Evolutionary conservation across 2,797 vertebrate genomes (phyloP).

Genomic region (Leucoraja ocellata): DNA sequence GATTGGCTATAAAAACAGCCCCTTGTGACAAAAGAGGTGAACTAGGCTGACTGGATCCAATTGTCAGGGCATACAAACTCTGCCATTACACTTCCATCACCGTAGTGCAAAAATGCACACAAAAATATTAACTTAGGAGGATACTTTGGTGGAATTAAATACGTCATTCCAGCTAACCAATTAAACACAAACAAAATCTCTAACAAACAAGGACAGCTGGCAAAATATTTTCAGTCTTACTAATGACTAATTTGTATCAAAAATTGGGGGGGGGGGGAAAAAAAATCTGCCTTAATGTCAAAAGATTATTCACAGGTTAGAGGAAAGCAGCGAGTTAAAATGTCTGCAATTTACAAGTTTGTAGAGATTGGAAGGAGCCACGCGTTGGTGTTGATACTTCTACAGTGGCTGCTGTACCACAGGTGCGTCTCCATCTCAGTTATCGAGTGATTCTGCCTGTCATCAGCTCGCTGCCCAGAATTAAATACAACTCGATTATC

Average conservation of each 20-base stretch:
- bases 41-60: not conserved
- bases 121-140: not conserved
- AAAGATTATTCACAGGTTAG: not conserved
- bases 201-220: not conserved
- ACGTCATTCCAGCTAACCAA: constrained; percentile 44
- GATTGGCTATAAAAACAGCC: not conserved
- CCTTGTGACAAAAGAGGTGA: not conserved
- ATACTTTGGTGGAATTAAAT: constrained; percentile 27
- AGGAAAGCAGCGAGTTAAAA: not conserved
- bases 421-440: too few species aligned
- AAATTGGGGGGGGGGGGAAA: not conserved
- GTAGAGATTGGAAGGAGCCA: not conserved
- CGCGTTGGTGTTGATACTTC: not conserved
- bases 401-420: too few species aligned
- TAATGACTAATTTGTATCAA: not conserved
- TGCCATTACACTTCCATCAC: not conserved
- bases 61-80: not conserved
- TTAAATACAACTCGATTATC: not conserved
- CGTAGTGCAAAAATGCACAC: not conserved
- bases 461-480: not conserved
- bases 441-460: not conserved
- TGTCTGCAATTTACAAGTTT: not conserved
- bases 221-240: not conserved
- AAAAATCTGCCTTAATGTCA: not conserved
- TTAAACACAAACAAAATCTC: constrained; percentile 43